Evolutionary conservation across 2,797 vertebrate species (phyloP), one percentile per base, ranked within the genome.

Genomic region (Hemitrygon akajei): DNA sequence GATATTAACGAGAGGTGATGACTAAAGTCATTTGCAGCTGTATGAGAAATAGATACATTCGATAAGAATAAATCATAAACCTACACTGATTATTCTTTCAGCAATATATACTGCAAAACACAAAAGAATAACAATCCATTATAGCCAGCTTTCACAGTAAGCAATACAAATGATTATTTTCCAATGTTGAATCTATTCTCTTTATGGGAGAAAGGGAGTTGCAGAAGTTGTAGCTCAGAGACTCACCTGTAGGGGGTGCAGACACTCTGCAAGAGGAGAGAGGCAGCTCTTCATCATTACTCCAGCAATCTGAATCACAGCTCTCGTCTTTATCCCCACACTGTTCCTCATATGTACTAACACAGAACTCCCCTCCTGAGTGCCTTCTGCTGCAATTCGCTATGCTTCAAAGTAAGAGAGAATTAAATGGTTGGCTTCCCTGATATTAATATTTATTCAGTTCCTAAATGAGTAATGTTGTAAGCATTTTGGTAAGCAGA

Each of bases 271-370:
- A 76, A 82, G 37, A 71, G 89, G 94, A 76, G 69, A 80, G 89
- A 91, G 80, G 89, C 93, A 86, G 94, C 16, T 97, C 97, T 47
- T 97, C 97, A 94, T 98, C 97, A 80, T 96, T 97, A 95, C 96
- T 97, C 96, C 96, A 97, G 94, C 95, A 96, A 2, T 96, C 96
- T 94, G 97, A 95, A 86, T 97, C 95, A 93, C 95, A 95, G 94
- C 96, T 96, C 89, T 95, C 96, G 93, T 95, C 95, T 95, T 95
- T 96, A 96, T 95, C 96, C 7, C 34, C 12, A 47, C 20, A 79
- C 94, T 93, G 16, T 7, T 91, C 66, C 18, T 75, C 69, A 27
- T 16, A 18, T 12, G 2, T 7, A 60, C 9, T 1, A 58, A 60
- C 40, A 12, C 27, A 1, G 11, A 20, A 12, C 84, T 63, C 3